Evolutionary conservation across 2,888 invertebrate genomes (phyloP).

Genomic region (Leptinotarsa tumamoca): DNA sequence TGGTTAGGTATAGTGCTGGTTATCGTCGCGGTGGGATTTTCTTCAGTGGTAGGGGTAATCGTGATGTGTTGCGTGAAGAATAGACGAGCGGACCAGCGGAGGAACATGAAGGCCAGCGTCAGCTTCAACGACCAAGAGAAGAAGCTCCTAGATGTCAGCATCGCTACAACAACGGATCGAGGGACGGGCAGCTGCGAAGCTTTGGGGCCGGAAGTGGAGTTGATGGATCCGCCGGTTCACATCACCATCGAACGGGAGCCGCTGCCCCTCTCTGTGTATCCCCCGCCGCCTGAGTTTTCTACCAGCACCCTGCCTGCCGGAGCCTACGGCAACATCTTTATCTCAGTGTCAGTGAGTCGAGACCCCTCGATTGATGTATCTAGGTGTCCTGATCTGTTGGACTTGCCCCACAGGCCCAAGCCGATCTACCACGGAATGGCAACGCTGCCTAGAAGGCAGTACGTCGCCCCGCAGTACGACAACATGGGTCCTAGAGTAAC

Average conservation of each 20-base stretch:
- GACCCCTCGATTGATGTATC: slow-evolving; percentile 76
- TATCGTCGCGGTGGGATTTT: slow-evolving; percentile 75
- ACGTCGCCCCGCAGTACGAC: slow-evolving; percentile 74
- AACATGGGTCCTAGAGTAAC: slow-evolving; percentile 92
- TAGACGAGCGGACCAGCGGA: slow-evolving; percentile 70
- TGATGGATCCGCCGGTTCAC: slow-evolving; percentile 67
- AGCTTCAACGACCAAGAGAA: slow-evolving; percentile 92
- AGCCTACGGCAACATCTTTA: slow-evolving; percentile 83
- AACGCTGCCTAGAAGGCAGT: slow-evolving; percentile 64
- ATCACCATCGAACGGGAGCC: slow-evolving; percentile 70
- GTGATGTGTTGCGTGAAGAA: slow-evolving; percentile 70
- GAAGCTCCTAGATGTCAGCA: slow-evolving; percentile 84
- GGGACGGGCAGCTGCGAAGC: slow-evolving; percentile 70
- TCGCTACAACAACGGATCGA: slow-evolving; percentile 76
- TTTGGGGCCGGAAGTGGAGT: slow-evolving; percentile 70
- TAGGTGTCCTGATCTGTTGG: slow-evolving; percentile 85
- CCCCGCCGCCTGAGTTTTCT: slow-evolving; percentile 73
- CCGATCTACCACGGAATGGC: slow-evolving; percentile 66
- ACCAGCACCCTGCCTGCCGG: slow-evolving; percentile 68
- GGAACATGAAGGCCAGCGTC: slow-evolving; percentile 81
- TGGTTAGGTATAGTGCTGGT: slow-evolving; percentile 79
- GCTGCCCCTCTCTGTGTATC: slow-evolving; percentile 64
- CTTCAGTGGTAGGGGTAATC: slow-evolving; percentile 73
- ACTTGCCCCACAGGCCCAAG: slow-evolving; percentile 73
- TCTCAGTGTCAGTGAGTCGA: slow-evolving; percentile 83